Percentiles rank a stretch among this genome's conserved stretches.
These are phyloP conservation scores for Neodiprion virginianus DNA, from an alignment of 1,140 invertebrate species.

Conservation along the genomic window DNA sequence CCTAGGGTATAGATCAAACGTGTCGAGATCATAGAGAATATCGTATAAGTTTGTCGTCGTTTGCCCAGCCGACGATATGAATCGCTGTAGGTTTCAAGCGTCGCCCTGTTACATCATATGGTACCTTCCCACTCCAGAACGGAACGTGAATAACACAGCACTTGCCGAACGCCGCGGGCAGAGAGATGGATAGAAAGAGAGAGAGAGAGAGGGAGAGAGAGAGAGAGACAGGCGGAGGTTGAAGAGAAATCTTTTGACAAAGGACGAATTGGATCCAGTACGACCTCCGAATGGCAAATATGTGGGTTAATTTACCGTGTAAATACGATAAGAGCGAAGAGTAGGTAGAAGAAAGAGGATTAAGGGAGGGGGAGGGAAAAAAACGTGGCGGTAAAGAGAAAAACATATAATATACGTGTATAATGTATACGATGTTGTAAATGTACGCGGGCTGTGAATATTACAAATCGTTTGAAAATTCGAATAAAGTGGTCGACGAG, in stretches of 20 bases:
- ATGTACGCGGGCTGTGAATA: not conserved
- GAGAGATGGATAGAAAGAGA: not conserved
- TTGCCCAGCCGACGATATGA: not conserved
- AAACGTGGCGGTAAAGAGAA: not conserved
- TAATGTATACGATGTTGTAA: not conserved
- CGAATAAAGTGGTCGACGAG: too few species aligned
- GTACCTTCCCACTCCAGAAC: not conserved
- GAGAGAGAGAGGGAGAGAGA: too few species aligned
- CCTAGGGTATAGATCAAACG: not conserved
- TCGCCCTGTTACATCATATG: too few species aligned
- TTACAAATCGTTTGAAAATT: too few species aligned
- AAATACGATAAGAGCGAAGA: not conserved
- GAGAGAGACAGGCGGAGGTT: too few species aligned
- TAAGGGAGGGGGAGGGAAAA: not conserved
- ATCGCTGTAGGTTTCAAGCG: not conserved
- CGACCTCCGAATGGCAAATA: not conserved
- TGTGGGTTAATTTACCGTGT: not conserved
- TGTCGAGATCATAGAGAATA: conserved; percentile 5
- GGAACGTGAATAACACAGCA: not conserved
- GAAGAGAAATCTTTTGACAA: not conserved
- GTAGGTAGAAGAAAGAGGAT: not conserved
- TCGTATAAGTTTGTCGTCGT: not conserved
- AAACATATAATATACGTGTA: not conserved
- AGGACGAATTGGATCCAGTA: not conserved
- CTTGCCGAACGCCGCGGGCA: not conserved